Percentiles rank a stretch among this genome's conserved stretches.
These are phyloP conservation scores for Clusia tigrina DNA, from an alignment of 2,888 invertebrate genomes.

Conservation along the genomic window DNA sequence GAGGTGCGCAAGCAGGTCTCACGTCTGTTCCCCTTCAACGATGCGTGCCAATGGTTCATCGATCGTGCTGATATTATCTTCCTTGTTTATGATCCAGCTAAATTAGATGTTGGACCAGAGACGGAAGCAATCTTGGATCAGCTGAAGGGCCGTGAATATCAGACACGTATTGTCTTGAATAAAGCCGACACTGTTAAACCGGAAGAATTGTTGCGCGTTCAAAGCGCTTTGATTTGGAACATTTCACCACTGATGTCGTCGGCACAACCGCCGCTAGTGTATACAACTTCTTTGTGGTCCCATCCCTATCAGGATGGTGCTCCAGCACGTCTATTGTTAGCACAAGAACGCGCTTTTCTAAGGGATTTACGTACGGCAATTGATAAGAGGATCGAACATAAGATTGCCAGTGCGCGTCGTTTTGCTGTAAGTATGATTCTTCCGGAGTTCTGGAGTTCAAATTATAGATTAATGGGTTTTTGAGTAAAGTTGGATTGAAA, in stretches of 20 bases:
- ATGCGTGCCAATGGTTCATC: slow-evolving; percentile 97
- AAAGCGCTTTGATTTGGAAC: slow-evolving; percentile 94
- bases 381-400: slow-evolving; percentile 90
- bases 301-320: slow-evolving; percentile 83
- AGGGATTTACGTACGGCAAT: slow-evolving; percentile 85
- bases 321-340: slow-evolving; percentile 80
- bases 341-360: slow-evolving; percentile 89
- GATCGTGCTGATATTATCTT: slow-evolving; percentile 95
- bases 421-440: slow-evolving; percentile 89
- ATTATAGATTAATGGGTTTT: too few relatives aligned
- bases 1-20: slow-evolving; percentile 94
- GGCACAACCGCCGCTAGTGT: slow-evolving; percentile 91
- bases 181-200: slow-evolving; percentile 93
- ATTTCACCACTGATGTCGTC: slow-evolving; percentile 96
- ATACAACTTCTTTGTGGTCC: slow-evolving; percentile 89
- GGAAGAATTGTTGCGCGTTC: slow-evolving; percentile 91
- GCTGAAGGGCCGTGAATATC: slow-evolving; percentile 91
- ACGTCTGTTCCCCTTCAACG: slow-evolving; percentile 92
- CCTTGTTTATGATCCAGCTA: slow-evolving; percentile 93
- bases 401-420: slow-evolving; percentile 91
- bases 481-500: too few relatives aligned
- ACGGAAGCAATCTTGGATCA: slow-evolving; percentile 94
- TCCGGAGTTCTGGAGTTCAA: too few relatives aligned
- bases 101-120: slow-evolving; percentile 93
- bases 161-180: slow-evolving; percentile 91